Conservation (phyloP, 1,140 invertebrate species). For the Conus ventricosus region DNA sequence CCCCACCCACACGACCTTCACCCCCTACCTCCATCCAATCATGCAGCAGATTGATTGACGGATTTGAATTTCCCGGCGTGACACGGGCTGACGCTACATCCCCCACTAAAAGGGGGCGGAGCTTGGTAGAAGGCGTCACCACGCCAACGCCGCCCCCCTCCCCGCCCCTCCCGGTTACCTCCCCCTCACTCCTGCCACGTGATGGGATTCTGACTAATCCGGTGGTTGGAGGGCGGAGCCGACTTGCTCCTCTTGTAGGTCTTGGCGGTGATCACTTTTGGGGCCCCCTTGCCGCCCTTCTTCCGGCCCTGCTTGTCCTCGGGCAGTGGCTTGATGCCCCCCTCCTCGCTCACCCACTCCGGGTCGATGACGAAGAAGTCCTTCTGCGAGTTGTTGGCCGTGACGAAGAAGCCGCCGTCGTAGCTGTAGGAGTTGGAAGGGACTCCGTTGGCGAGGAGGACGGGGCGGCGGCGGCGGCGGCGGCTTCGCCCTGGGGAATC, state of each 20-base stretch:
- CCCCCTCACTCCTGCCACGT: background rate
- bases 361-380: constrained; percentile 42
- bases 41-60: too few species aligned
- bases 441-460: background rate
- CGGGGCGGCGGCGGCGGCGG: background rate
- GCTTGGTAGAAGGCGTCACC: too few species aligned
- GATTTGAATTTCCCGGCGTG: too few species aligned
- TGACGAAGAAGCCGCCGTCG: constrained; percentile 39
- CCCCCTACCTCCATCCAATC: too few species aligned
- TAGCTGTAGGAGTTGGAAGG: constrained; percentile 30
- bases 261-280: background rate
- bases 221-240: constrained; percentile 23
- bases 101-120: too few species aligned
- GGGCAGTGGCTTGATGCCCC: background rate
- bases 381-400: constrained; percentile 16
- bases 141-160: too few species aligned
- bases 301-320: background rate
- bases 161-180: too few species aligned
- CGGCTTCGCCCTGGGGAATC: background rate
- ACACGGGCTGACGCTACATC: too few species aligned
- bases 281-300: background rate
- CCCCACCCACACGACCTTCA: too few species aligned
- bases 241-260: constrained; percentile 27
- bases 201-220: constrained; percentile 19
- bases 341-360: constrained; percentile 37